These are phyloP conservation scores for Lamellibrachia columna DNA, from an alignment of 2,888 invertebrate species.

Conservation along the genomic window DNA sequence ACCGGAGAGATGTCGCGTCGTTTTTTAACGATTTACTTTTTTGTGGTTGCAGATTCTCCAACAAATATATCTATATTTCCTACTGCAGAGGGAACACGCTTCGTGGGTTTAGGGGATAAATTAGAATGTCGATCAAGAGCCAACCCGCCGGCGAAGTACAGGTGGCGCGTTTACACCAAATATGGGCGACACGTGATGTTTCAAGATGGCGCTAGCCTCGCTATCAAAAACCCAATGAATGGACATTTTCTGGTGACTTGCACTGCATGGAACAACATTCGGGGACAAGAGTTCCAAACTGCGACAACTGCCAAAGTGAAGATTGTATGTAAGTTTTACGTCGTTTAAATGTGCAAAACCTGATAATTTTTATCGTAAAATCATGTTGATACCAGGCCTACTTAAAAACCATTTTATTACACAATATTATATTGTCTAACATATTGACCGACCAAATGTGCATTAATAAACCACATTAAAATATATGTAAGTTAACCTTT, in stretches of 20 bases:
- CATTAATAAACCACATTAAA: too few relatives aligned
- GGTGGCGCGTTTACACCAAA: neutral
- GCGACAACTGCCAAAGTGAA: neutral
- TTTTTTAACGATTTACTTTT: neutral
- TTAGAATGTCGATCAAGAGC: neutral
- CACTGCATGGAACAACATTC: neutral
- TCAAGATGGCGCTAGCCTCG: neutral
- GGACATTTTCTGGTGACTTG: neutral
- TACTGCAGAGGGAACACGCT: neutral
- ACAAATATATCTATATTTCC: neutral
- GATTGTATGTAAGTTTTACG: neutral
- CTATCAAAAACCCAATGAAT: neutral
- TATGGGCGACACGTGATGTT: neutral
- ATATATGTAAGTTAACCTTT: too few relatives aligned
- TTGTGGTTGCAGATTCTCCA: neutral
- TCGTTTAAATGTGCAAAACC: too few relatives aligned
- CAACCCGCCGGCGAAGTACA: constrained; percentile 3
- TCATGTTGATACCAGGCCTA: too few relatives aligned
- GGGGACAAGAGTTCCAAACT: neutral
- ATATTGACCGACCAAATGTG: too few relatives aligned
- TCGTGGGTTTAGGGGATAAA: neutral
- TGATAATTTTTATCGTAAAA: too few relatives aligned
- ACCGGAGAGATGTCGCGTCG: neutral
- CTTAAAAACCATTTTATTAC: too few relatives aligned
- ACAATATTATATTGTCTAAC: too few relatives aligned